phyloP scores from a whole-genome alignment of 92 coral and sea anemone species.

The Palythoa heliodiscus region DNA sequence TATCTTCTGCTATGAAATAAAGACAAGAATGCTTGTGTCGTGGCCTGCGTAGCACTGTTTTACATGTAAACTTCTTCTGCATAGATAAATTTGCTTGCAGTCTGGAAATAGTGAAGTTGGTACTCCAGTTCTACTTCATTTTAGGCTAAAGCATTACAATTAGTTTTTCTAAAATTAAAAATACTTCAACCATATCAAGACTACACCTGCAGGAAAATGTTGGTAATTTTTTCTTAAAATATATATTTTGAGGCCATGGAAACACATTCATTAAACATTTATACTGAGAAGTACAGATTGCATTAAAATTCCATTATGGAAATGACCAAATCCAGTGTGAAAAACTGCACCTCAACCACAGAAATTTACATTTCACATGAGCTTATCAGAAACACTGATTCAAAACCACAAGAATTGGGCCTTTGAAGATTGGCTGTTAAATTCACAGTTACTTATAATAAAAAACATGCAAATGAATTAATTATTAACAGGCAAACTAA shows the following conservation, averaged over 20 bases:
- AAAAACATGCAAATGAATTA: not conserved
- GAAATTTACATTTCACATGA: not conserved
- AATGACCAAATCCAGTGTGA: not conserved
- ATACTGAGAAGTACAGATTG: conserved; percentile 32
- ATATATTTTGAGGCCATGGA: conserved; percentile 82
- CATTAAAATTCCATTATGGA: conserved; percentile 13
- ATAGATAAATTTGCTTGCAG: conserved; percentile 36
- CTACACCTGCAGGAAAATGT: not conserved
- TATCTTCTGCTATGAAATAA: conserved; percentile 72
- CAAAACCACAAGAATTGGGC: conserved; percentile 8
- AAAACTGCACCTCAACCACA: not conserved
- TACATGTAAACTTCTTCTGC: conserved; percentile 60
- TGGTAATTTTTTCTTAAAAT: conserved; percentile 11
- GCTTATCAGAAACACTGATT: conserved; percentile 9
- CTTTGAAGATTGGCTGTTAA: not conserved
- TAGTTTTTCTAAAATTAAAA: too few species aligned
- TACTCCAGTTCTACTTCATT: not conserved
- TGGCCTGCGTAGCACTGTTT: conserved; percentile 49
- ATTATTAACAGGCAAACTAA: not conserved
- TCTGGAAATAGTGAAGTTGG: not conserved
- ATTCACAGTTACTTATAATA: not conserved
- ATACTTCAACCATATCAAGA: not conserved
- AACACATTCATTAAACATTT: conserved; percentile 73
- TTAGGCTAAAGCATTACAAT: too few species aligned
- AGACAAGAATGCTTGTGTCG: conserved; percentile 75